These are phyloP conservation scores for Carterocephalus palaemon DNA, from an alignment of 2,888 invertebrate genomes.

Conservation along the genomic window DNA sequence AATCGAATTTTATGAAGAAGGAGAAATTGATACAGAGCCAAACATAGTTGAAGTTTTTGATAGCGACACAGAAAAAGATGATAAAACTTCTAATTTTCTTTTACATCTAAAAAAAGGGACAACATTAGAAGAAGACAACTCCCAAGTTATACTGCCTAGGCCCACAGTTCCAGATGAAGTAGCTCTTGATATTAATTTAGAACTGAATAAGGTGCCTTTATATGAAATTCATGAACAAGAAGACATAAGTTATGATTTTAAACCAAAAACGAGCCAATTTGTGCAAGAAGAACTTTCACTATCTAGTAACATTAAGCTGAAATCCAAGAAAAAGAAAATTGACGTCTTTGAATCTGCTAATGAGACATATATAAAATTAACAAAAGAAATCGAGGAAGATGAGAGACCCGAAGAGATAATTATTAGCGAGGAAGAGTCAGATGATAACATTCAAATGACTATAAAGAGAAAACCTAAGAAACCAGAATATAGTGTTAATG, in stretches of 20 bases:
- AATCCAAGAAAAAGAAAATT: conserved; percentile 78
- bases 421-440: conserved; percentile 80
- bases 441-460: conserved; percentile 78
- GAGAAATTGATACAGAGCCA: conserved; percentile 42
- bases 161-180: conserved; percentile 67
- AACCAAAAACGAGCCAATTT: conserved; percentile 65
- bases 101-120: conserved; percentile 60
- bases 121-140: conserved; percentile 58
- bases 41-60: conserved; percentile 70
- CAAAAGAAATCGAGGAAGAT: conserved; percentile 81
- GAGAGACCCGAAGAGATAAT: conserved; percentile 82
- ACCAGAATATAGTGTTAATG: conserved; percentile 79
- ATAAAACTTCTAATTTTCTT: conserved; percentile 56
- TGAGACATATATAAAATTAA: conserved; percentile 82
- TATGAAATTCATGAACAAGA: conserved; percentile 84
- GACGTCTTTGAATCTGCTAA: conserved; percentile 83
- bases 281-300: conserved; percentile 85
- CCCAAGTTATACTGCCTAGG: conserved; percentile 54
- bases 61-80: conserved; percentile 68
- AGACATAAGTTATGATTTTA: conserved; percentile 71
- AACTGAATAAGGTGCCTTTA: conserved; percentile 83
- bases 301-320: conserved; percentile 84
- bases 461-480: conserved; percentile 74
- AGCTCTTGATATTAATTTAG: conserved; percentile 81
- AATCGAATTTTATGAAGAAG: conserved; percentile 80